These are phyloP conservation scores for Hypsibius dujardini DNA, from an alignment of 1,140 invertebrate genomes.

Conservation along the genomic window DNA sequence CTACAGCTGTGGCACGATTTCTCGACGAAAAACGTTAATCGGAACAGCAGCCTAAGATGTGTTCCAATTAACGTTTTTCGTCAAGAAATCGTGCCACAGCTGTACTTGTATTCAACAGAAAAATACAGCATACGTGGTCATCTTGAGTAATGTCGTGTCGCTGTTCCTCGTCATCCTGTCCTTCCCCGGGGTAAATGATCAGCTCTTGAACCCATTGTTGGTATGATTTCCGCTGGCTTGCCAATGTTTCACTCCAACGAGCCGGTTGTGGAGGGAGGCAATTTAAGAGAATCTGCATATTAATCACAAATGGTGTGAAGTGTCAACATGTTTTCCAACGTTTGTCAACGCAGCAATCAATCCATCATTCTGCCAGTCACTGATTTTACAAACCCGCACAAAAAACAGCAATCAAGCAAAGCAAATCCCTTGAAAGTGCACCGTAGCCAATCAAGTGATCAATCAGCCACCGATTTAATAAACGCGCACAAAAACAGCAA, in stretches of 20 bases:
- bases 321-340: too few relatives aligned
- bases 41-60: too few relatives aligned
- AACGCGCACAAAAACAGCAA: background rate
- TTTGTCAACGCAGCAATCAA: too few relatives aligned
- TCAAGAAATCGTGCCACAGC: too few relatives aligned
- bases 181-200: background rate
- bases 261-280: background rate
- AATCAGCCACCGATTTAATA: background rate
- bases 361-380: too few relatives aligned
- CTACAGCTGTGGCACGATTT: background rate
- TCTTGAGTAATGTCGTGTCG: conserved; percentile 2
- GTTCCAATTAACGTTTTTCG: background rate
- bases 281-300: background rate
- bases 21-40: background rate
- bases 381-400: background rate
- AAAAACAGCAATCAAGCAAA: background rate
- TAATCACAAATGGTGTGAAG: background rate
- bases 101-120: too few relatives aligned
- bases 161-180: background rate
- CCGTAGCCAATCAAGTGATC: background rate
- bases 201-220: background rate
- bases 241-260: background rate
- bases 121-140: background rate
- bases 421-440: background rate
- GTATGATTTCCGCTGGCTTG: background rate